Percentiles rank a stretch among this genome's conserved stretches.
phyloP scores from a whole-genome alignment of 2,113 vertebrate genomes.

The Ornithorhynchus anatinus region DNA sequence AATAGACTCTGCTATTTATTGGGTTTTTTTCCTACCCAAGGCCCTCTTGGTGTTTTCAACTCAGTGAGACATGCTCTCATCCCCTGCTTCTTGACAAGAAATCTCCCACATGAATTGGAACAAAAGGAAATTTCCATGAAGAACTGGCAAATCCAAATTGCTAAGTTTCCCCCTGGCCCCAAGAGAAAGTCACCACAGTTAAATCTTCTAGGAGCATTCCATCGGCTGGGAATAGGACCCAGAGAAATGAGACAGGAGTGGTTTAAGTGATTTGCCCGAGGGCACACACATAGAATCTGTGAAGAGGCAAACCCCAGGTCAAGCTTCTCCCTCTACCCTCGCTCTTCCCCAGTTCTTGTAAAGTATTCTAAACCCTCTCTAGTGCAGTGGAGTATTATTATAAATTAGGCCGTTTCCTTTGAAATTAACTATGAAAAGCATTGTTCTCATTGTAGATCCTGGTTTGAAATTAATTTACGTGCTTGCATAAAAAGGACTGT shows the following conservation, averaged over 20 bases:
- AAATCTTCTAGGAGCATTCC: too few relatives aligned
- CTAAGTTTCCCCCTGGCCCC: not conserved
- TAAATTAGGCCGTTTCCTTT: conserved; percentile 7
- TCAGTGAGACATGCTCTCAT: not conserved
- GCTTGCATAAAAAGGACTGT: conserved; percentile 4
- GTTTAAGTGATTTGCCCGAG: not conserved
- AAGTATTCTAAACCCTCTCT: not conserved
- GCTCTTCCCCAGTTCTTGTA: not conserved
- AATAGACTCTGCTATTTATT: not conserved
- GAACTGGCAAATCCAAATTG: not conserved
- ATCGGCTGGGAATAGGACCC: not conserved
- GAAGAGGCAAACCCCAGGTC: not conserved
- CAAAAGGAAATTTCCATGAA: not conserved
- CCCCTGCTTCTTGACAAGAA: not conserved
- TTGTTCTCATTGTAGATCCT: conserved; percentile 22
- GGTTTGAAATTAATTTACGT: conserved; percentile 18
- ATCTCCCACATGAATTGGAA: not conserved
- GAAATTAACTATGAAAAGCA: conserved; percentile 25
- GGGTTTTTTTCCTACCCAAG: not conserved
- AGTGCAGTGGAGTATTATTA: too few relatives aligned
- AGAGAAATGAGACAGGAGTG: not conserved
- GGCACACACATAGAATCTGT: not conserved
- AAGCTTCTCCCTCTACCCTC: not conserved
- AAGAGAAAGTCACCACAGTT: not conserved
- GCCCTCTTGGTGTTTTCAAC: not conserved